phyloP scores from a whole-genome alignment of 1,140 invertebrate species.

The Drosophila auraria region DNA sequence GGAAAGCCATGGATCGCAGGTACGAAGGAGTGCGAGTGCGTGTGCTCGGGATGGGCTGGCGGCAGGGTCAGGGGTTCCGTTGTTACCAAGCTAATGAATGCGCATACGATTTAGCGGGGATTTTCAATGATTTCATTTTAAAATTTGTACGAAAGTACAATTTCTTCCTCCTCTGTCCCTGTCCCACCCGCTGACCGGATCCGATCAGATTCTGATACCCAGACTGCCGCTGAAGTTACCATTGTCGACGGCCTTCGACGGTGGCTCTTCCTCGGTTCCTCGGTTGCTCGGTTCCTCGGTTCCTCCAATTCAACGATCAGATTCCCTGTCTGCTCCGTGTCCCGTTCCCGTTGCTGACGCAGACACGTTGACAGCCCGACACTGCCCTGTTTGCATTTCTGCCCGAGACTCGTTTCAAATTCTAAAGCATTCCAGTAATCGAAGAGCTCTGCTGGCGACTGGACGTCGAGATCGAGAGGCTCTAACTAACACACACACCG shows the following conservation, averaged over 20 bases:
- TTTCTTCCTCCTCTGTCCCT: background rate
- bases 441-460: conserved; percentile 55
- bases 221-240: conserved; percentile 7
- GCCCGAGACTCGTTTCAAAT: conserved; percentile 62
- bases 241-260: conserved; percentile 9
- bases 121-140: conserved; percentile 12
- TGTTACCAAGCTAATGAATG: background rate
- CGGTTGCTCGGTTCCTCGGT: background rate
- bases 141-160: conserved; percentile 18
- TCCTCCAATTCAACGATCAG: background rate
- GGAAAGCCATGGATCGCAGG: background rate
- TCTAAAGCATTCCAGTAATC: conserved; percentile 68
- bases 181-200: conserved; percentile 3
- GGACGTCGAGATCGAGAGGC: conserved; percentile 48
- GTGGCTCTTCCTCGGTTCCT: conserved; percentile 11
- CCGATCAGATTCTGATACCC: background rate
- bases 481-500: background rate
- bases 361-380: conserved; percentile 34
- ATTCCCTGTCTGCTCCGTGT: background rate
- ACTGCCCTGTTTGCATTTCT: conserved; percentile 50
- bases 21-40: background rate
- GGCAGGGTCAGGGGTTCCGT: background rate
- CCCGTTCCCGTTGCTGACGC: conserved; percentile 25
- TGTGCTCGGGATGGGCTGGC: background rate
- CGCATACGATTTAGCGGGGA: background rate